Evolutionary conservation across 2,888 invertebrate species (phyloP).

Genomic region (Carpatolechia fugitivella): DNA sequence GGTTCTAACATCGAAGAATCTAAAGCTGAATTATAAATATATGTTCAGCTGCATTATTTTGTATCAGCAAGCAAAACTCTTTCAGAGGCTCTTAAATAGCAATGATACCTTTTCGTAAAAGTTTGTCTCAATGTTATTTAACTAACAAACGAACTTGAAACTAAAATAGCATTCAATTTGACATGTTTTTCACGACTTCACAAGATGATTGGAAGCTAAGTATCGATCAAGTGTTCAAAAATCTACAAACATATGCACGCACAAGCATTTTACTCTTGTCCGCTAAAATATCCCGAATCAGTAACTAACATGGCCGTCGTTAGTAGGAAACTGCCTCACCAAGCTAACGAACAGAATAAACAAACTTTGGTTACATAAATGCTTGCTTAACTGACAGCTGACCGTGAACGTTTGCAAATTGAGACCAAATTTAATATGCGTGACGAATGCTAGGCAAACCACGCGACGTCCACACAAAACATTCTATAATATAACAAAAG

Average conservation of each 20-base stretch:
- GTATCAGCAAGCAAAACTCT: too few relatives aligned
- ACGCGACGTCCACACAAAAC: neutral
- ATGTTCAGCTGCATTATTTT: too few relatives aligned
- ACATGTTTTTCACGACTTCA: too few relatives aligned
- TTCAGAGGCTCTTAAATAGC: too few relatives aligned
- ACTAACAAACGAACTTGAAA: too few relatives aligned
- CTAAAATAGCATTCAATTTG: too few relatives aligned
- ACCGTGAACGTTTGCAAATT: conserved; percentile 16
- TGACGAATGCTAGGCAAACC: neutral
- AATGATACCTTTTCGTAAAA: too few relatives aligned
- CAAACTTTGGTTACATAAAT: conserved; percentile 4
- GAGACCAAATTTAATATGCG: neutral
- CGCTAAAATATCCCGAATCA: neutral
- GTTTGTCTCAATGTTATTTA: too few relatives aligned
- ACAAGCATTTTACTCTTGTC: neutral
- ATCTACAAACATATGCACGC: neutral
- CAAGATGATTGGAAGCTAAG: neutral
- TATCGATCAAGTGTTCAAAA: neutral
- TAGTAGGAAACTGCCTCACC: neutral
- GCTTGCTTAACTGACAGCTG: conserved; percentile 6
- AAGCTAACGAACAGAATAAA: neutral
- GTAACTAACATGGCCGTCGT: neutral
- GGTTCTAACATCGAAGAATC: too few relatives aligned
- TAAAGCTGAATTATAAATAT: too few relatives aligned
- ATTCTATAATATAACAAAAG: neutral